These are phyloP conservation scores for Chaunax sp. DNA, from an alignment of 2,797 vertebrate genomes.

Conservation along the genomic window DNA sequence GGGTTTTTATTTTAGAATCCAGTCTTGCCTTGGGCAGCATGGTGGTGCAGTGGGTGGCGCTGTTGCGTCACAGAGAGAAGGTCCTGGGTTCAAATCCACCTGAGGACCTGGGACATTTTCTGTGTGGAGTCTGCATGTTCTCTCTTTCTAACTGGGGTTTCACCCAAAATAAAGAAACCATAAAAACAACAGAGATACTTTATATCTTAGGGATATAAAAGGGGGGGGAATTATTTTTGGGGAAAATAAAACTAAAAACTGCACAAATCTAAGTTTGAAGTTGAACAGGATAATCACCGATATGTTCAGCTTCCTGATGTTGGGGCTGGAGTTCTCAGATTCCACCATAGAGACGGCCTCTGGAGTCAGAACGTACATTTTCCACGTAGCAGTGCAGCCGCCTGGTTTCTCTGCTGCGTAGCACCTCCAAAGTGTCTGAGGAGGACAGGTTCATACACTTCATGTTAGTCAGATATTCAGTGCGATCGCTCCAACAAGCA, in stretches of 20 bases:
- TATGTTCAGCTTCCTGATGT: constrained; percentile 84
- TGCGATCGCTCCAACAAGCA: too few species aligned
- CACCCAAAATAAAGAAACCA: constrained; percentile 6
- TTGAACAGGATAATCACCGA: constrained; percentile 54
- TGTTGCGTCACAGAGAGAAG: too few species aligned
- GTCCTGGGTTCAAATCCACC: too few species aligned
- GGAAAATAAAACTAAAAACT: too few species aligned
- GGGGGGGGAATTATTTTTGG: too few species aligned
- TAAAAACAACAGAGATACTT: not conserved
- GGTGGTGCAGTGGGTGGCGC: too few species aligned
- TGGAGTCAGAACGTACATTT: constrained; percentile 86
- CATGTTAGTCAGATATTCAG: too few species aligned
- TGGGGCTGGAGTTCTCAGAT: constrained; percentile 79
- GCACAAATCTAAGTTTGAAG: too few species aligned
- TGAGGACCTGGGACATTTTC: too few species aligned
- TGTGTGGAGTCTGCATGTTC: too few species aligned
- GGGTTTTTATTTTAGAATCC: too few species aligned
- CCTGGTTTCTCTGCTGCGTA: constrained; percentile 90
- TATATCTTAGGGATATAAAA: not conserved
- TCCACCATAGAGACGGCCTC: constrained; percentile 70
- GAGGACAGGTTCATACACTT: constrained; percentile 5
- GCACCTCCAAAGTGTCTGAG: constrained; percentile 91
- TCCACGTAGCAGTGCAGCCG: constrained; percentile 87
- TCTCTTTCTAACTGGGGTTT: not conserved
- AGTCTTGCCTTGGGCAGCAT: too few species aligned